Conservation (phyloP, 1,140 invertebrate genomes). For the Meloidogyne chitwoodi region DNA sequence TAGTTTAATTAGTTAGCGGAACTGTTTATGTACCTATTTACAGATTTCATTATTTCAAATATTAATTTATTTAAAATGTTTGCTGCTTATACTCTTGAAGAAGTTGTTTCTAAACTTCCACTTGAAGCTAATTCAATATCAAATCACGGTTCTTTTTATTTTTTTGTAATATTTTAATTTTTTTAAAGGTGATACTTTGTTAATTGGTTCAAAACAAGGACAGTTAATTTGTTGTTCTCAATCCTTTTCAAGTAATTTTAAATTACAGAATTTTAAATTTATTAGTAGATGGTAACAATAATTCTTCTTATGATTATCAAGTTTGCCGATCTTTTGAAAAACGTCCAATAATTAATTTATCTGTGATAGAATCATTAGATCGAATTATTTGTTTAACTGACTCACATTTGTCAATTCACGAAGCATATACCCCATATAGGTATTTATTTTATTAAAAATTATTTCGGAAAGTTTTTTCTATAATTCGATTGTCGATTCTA, state of each 20-base stretch:
- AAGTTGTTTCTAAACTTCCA: constrained; percentile 43
- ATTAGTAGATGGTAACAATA: constrained; percentile 13
- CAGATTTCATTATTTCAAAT: no score
- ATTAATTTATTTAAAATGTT: constrained; percentile 24
- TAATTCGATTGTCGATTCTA: no score
- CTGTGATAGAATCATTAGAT: constrained; percentile 36
- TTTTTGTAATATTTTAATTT: constrained; percentile 17
- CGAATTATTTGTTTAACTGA: constrained; percentile 41
- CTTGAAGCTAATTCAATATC: constrained; percentile 41
- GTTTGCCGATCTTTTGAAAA: constrained; percentile 31
- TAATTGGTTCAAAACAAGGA: constrained; percentile 41
- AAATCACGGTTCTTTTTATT: constrained; percentile 21
- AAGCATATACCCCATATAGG: constrained; percentile 29
- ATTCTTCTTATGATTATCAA: constrained; percentile 36
- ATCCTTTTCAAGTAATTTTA: not conserved
- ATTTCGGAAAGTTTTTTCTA: no score
- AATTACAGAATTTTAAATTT: not conserved
- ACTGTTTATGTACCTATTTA: no score
- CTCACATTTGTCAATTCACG: constrained; percentile 26
- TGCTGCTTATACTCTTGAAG: constrained; percentile 37
- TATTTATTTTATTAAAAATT: constrained; percentile 2
- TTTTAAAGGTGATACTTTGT: constrained; percentile 41
- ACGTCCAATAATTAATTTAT: constrained; percentile 37
- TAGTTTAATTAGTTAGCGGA: no score
- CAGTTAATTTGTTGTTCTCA: constrained; percentile 39